These are phyloP conservation scores for Dermochelys coriacea DNA, from an alignment of 2,797 vertebrate species.

Conservation along the genomic window DNA sequence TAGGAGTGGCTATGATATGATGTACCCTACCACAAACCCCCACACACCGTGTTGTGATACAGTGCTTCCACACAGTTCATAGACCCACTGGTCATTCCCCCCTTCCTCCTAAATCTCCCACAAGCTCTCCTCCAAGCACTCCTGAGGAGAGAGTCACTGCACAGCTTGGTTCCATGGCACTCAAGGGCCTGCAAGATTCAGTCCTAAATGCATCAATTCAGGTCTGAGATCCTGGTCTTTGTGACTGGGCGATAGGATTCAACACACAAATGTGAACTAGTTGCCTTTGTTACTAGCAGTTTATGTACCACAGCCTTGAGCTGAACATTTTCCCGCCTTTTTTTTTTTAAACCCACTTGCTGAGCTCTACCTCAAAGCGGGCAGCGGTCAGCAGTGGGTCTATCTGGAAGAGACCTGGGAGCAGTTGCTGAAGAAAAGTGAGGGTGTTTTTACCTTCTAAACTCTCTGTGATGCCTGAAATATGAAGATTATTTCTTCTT, in stretches of 20 bases:
- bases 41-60: neutral
- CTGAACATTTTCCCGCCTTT: neutral
- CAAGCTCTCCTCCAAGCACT: neutral
- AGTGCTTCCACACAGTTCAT: neutral
- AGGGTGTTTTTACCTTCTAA: neutral
- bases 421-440: neutral
- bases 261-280: neutral
- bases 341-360: neutral
- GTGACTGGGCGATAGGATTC: neutral
- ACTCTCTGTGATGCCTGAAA: neutral
- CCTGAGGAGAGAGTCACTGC: neutral
- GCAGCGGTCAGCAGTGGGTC: neutral
- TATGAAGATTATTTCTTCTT: neutral
- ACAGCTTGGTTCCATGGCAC: neutral
- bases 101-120: neutral
- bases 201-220: neutral
- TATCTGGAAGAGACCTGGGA: neutral
- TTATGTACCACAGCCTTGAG: neutral
- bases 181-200: neutral
- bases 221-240: neutral
- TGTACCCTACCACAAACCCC: neutral
- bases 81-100: neutral
- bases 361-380: neutral
- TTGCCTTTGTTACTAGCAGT: neutral
- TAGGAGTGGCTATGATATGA: rapidly evolving